Percentiles rank a stretch among this genome's conserved stretches.
Conservation (phyloP, 2,113 vertebrate genomes). For the Apteryx mantelli region DNA sequence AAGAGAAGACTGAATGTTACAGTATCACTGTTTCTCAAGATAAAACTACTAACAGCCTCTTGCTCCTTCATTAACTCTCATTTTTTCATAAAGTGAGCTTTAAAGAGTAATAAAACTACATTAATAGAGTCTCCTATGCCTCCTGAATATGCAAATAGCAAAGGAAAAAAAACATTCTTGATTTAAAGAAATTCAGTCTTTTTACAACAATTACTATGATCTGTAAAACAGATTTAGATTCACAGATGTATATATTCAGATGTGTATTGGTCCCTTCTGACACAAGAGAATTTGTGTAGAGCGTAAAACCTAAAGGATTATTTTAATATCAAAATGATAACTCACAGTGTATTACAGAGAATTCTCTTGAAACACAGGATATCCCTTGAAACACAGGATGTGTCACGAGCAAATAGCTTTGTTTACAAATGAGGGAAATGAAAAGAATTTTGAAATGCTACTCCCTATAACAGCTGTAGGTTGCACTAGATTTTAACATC, state of each 20-base stretch:
- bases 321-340: not conserved
- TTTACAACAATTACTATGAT: not conserved
- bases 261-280: not conserved
- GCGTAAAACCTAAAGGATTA: not conserved
- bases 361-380: not conserved
- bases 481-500: not conserved
- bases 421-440: constrained; percentile 56
- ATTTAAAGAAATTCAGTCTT: not conserved
- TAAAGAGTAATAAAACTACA: not conserved
- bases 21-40: not conserved
- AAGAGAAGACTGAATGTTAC: not conserved
- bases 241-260: not conserved
- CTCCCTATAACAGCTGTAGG: not conserved
- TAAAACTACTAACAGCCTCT: not conserved
- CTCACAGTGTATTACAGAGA: not conserved
- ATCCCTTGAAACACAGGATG: not conserved
- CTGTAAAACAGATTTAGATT: not conserved
- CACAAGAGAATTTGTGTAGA: not conserved
- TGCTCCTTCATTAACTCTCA: not conserved
- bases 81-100: not conserved
- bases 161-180: not conserved
- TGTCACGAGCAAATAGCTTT: not conserved
- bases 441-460: constrained; percentile 54
- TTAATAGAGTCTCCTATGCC: not conserved
- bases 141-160: not conserved